These are phyloP conservation scores for Eciton burchellii DNA, from an alignment of 1,140 invertebrate genomes.

Conservation along the genomic window DNA sequence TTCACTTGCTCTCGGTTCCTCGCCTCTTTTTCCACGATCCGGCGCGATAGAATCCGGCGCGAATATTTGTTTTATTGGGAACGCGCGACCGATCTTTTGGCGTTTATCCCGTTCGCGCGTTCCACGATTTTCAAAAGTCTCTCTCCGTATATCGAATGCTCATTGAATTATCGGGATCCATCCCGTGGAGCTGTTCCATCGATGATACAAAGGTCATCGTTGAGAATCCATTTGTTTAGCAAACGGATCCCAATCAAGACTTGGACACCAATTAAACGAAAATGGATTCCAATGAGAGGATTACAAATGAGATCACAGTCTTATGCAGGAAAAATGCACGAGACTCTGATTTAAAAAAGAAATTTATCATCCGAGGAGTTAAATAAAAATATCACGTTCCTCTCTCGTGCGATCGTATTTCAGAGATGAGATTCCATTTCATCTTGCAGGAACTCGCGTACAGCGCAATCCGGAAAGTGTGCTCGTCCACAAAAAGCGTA, in stretches of 20 bases:
- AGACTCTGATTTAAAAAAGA: neutral
- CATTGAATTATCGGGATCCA: neutral
- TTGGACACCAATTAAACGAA: no score
- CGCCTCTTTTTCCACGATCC: slow-evolving; percentile 15
- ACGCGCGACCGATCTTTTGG: slow-evolving; percentile 14
- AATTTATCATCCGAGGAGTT: neutral
- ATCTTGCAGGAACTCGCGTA: slow-evolving; percentile 32
- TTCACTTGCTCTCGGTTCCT: slow-evolving; percentile 43
- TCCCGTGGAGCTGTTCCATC: neutral
- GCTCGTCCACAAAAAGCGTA: slow-evolving; percentile 34
- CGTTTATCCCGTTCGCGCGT: neutral
- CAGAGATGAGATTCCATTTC: slow-evolving; percentile 35
- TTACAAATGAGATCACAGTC: neutral
- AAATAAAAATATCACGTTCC: neutral
- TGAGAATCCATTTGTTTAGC: neutral
- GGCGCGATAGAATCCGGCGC: neutral
- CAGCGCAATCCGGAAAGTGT: slow-evolving; percentile 50
- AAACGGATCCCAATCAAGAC: no score
- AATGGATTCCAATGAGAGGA: neutral
- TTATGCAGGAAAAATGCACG: neutral
- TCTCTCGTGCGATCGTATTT: slow-evolving; percentile 15
- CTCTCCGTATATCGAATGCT: neutral
- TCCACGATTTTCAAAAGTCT: slow-evolving; percentile 3
- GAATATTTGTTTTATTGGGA: slow-evolving; percentile 62
- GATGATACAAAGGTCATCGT: neutral